Evolutionary conservation across 2,113 vertebrate genomes (phyloP).

Genomic region (Apteryx mantelli): DNA sequence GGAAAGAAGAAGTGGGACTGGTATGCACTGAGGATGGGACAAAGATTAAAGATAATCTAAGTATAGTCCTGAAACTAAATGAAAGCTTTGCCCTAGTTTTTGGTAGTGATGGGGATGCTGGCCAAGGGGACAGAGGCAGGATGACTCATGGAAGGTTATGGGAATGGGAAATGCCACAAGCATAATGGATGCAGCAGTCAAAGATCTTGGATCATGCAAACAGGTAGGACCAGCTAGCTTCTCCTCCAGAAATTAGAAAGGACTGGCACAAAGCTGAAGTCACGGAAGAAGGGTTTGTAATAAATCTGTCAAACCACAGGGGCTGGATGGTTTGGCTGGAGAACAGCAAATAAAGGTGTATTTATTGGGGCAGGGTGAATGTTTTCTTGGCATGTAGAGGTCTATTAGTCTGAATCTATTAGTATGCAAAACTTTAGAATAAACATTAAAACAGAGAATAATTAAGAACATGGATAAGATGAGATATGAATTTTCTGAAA

Average conservation of each 20-base stretch:
- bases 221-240: neutral
- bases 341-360: neutral
- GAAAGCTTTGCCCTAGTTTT: neutral
- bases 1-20: neutral
- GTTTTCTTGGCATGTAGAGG: neutral
- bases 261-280: neutral
- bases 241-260: neutral
- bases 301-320: slow-evolving; percentile 13
- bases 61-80: neutral
- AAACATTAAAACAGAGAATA: slow-evolving; percentile 46
- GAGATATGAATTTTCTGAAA: slow-evolving; percentile 14
- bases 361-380: neutral
- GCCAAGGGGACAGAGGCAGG: neutral
- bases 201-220: neutral
- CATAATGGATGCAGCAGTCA: neutral
- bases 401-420: neutral
- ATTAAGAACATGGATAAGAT: slow-evolving; percentile 6
- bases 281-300: neutral
- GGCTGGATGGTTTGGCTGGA: neutral
- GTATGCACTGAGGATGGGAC: neutral
- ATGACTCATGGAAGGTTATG: neutral
- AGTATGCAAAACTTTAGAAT: slow-evolving; percentile 42
- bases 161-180: neutral
- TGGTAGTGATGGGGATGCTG: neutral
- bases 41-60: neutral